phyloP scores from a whole-genome alignment of 2,797 vertebrate species.

The Pseudochirops cupreus region DNA sequence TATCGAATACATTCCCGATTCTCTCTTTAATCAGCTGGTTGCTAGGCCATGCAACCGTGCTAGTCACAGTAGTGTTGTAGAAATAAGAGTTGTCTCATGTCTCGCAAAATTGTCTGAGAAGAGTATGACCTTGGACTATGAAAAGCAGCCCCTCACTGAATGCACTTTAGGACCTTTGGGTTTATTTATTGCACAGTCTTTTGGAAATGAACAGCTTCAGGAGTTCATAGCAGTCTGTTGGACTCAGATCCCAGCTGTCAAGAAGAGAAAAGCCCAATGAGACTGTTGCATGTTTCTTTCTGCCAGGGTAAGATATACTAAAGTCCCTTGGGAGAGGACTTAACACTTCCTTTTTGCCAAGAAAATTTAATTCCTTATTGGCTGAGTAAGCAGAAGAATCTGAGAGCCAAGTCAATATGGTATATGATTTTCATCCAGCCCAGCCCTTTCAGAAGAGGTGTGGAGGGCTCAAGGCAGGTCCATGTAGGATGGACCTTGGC shows the following conservation, averaged over 20 bases:
- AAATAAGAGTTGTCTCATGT: background rate
- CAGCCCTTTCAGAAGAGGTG: constrained; percentile 58
- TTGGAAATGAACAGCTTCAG: constrained; percentile 59
- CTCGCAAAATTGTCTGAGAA: background rate
- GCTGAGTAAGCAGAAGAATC: constrained; percentile 39
- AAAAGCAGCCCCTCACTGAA: constrained; percentile 22
- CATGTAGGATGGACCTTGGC: constrained; percentile 57
- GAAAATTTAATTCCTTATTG: constrained; percentile 59
- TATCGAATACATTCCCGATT: no score
- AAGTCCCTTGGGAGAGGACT: constrained; percentile 47
- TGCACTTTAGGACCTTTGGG: constrained; percentile 57
- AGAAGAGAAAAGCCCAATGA: constrained; percentile 57
- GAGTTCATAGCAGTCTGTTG: constrained; percentile 15
- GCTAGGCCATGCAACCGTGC: no score
- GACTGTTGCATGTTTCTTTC: constrained; percentile 43
- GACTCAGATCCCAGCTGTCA: constrained; percentile 54
- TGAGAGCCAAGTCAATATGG: constrained; percentile 77
- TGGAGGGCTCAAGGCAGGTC: constrained; percentile 65
- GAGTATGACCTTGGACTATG: constrained; percentile 17
- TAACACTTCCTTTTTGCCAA: constrained; percentile 65
- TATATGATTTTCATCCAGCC: constrained; percentile 70
- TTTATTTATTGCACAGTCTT: constrained; percentile 20
- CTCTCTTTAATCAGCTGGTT: no score
- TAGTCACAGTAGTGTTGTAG: background rate
- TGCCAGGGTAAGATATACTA: constrained; percentile 32